A percentile compares a stretch with the other conserved stretches of the same genome.
Evolutionary conservation across 2,888 invertebrate genomes (phyloP).

Genomic region (Villa cingulata): DNA sequence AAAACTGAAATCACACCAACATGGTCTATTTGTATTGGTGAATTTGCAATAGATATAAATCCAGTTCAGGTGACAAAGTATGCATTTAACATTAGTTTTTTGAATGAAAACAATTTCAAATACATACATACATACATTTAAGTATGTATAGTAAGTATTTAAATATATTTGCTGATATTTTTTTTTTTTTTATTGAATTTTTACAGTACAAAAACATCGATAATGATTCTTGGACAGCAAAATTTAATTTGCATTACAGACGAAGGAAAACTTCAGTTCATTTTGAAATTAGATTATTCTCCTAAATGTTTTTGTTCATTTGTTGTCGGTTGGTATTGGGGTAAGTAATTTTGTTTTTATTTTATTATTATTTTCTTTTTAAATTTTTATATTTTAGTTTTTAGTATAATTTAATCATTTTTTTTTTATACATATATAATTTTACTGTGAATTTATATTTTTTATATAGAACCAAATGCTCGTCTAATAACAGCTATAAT

Average conservation of each 20-base stretch:
- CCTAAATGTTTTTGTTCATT: slow-evolving; percentile 64
- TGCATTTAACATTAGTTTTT: slow-evolving; percentile 11
- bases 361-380: no score
- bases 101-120: not conserved
- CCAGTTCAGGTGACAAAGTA: slow-evolving; percentile 33
- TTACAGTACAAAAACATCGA: slow-evolving; percentile 50
- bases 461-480: slow-evolving; percentile 52
- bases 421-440: no score
- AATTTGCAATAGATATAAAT: slow-evolving; percentile 37
- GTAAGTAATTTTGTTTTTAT: slow-evolving; percentile 41
- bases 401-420: no score
- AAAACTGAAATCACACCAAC: slow-evolving; percentile 37
- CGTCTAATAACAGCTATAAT: slow-evolving; percentile 59
- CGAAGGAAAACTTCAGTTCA: slow-evolving; percentile 64
- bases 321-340: slow-evolving; percentile 53
- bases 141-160: no score
- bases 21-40: slow-evolving; percentile 53
- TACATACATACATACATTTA: no score
- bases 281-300: slow-evolving; percentile 72
- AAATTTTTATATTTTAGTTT: no score
- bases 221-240: slow-evolving; percentile 72
- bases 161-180: no score
- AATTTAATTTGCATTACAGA: slow-evolving; percentile 70
- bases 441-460: no score
- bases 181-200: slow-evolving; percentile 2